These are phyloP conservation scores for Rattus rattus DNA, from an alignment of 2,113 vertebrate genomes.

Conservation along the genomic window DNA sequence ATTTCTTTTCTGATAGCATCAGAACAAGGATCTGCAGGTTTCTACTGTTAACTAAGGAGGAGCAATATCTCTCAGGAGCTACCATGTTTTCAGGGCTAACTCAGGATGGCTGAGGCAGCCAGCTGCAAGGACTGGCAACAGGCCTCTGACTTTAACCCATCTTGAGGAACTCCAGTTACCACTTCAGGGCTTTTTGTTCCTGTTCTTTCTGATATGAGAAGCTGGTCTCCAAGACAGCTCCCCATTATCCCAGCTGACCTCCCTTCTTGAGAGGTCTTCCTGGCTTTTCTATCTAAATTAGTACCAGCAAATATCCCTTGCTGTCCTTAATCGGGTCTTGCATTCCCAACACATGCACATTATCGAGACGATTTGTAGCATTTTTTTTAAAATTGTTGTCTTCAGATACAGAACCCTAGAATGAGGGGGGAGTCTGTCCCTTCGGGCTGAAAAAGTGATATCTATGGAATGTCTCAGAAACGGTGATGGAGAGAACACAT, in stretches of 20 bases:
- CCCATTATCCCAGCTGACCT: not conserved
- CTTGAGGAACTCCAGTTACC: not conserved
- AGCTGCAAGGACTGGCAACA: not conserved
- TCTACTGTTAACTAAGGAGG: not conserved
- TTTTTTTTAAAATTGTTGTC: not conserved
- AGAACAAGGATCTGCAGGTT: not conserved
- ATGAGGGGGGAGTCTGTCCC: not conserved
- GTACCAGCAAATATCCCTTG: not conserved
- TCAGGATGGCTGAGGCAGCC: not conserved
- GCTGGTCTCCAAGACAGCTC: not conserved
- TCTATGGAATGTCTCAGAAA: not conserved
- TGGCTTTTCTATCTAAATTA: not conserved
- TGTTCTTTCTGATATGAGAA: not conserved
- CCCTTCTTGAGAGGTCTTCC: not conserved
- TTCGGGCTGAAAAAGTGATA: not conserved
- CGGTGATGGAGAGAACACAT: not conserved
- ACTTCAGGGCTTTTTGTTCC: not conserved
- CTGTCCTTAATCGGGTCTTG: not conserved
- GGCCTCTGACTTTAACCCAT: not conserved
- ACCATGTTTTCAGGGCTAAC: not conserved
- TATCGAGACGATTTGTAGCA: not conserved
- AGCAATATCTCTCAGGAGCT: not conserved
- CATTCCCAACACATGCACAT: not conserved
- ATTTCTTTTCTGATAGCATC: not conserved
- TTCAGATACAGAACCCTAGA: not conserved